These are phyloP conservation scores for Poecilia wingei DNA, from an alignment of 2,797 vertebrate genomes.

Conservation along the genomic window DNA sequence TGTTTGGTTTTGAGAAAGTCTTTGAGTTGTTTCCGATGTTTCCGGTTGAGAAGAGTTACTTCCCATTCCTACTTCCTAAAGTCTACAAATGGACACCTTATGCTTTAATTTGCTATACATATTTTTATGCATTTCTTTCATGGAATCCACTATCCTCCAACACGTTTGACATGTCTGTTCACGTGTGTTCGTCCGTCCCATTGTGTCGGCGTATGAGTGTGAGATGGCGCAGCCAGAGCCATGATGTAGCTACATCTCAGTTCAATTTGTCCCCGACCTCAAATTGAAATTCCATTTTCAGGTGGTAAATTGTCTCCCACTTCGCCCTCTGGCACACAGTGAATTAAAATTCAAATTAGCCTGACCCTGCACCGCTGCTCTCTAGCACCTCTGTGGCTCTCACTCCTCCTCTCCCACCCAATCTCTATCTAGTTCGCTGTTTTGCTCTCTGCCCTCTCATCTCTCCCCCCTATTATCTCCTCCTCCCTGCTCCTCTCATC, in stretches of 20 bases:
- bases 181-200: slow-evolving; percentile 3
- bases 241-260: slow-evolving; percentile 81
- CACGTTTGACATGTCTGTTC: slow-evolving; percentile 21
- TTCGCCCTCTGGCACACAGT: slow-evolving; percentile 81
- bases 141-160: slow-evolving; percentile 30
- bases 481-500: slow-evolving; percentile 71
- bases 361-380: slow-evolving; percentile 78
- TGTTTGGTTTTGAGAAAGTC: not conserved
- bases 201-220: slow-evolving; percentile 17
- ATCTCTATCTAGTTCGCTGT: slow-evolving; percentile 56
- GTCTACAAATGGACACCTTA: not conserved
- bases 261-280: slow-evolving; percentile 82
- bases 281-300: slow-evolving; percentile 84
- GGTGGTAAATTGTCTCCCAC: slow-evolving; percentile 83
- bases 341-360: slow-evolving; percentile 84
- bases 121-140: not conserved
- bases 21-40: not conserved
- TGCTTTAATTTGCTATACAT: not conserved
- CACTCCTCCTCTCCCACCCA: slow-evolving; percentile 42
- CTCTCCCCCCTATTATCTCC: slow-evolving; percentile 71
- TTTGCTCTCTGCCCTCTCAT: slow-evolving; percentile 74
- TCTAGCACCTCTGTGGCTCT: slow-evolving; percentile 68
- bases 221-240: slow-evolving; percentile 54
- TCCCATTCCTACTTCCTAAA: not conserved
- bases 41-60: not conserved